These are phyloP conservation scores for Petrophora chlorosata DNA, from an alignment of 2,888 invertebrate species.

Conservation along the genomic window DNA sequence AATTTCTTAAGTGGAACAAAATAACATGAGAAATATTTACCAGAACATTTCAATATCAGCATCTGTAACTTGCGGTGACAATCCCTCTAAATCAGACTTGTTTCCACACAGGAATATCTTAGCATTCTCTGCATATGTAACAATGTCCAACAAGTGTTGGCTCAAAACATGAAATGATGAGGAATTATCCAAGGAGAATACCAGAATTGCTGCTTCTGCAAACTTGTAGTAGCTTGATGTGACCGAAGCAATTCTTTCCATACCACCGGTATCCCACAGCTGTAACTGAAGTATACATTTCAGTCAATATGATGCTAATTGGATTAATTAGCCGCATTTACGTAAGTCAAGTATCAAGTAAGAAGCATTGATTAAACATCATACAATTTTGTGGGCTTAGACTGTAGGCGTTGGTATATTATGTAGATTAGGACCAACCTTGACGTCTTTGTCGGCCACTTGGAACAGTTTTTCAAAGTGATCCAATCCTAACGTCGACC, in stretches of 20 bases:
- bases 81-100: constrained; percentile 91
- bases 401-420: constrained; percentile 1
- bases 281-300: constrained; percentile 86
- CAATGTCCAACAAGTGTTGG: constrained; percentile 96
- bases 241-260: constrained; percentile 97
- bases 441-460: constrained; percentile 89
- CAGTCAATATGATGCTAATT: constrained; percentile 12
- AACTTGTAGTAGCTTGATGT: constrained; percentile 98
- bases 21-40: constrained; percentile 63
- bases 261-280: constrained; percentile 98
- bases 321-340: constrained; percentile 24
- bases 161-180: constrained; percentile 96
- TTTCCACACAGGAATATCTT: constrained; percentile 98
- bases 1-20: too few relatives aligned
- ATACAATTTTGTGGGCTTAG: background rate
- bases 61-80: constrained; percentile 91
- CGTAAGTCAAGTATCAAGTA: constrained; percentile 4
- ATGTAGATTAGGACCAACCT: constrained; percentile 76
- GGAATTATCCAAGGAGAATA: constrained; percentile 95
- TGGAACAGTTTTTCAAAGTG: constrained; percentile 93
- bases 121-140: constrained; percentile 96
- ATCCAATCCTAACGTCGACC: constrained; percentile 95
- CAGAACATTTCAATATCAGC: constrained; percentile 95
- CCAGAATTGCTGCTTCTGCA: constrained; percentile 96
- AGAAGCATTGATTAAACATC: constrained; percentile 1